These are phyloP conservation scores for Noctua pronuba DNA, from an alignment of 2,888 invertebrate genomes.

Conservation along the genomic window DNA sequence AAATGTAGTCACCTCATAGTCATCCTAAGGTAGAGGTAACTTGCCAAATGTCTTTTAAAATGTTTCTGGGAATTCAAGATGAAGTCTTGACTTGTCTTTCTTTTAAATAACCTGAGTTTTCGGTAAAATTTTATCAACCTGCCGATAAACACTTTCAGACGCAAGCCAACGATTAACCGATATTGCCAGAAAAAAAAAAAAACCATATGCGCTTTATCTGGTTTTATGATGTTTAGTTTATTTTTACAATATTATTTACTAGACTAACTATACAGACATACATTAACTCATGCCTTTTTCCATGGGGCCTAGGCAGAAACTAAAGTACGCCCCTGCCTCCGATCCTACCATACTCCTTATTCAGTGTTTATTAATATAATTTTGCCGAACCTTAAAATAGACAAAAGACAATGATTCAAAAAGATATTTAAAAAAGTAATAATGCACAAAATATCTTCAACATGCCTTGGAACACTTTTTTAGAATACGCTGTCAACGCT, in stretches of 20 bases:
- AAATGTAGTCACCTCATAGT: constrained; percentile 24
- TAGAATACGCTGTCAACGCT: neutral
- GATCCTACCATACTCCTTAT: no score
- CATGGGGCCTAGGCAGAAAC: no score
- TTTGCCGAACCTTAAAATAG: no score
- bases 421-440: neutral
- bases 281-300: no score
- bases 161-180: neutral
- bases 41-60: constrained; percentile 4
- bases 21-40: constrained; percentile 10
- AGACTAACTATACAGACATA: no score
- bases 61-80: constrained; percentile 6
- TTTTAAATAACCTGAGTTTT: constrained; percentile 35
- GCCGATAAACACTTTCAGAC: constrained; percentile 36
- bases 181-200: constrained; percentile 12
- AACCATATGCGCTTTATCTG: neutral
- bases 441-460: neutral
- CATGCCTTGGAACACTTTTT: neutral
- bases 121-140: constrained; percentile 49
- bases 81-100: constrained; percentile 17
- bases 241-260: no score
- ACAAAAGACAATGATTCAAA: neutral
- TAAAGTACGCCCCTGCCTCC: no score
- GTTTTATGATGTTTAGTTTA: no score
- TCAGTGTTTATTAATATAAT: no score